Conservation (phyloP, 2,888 invertebrate genomes). For the Thymelicus acteon region DNA sequence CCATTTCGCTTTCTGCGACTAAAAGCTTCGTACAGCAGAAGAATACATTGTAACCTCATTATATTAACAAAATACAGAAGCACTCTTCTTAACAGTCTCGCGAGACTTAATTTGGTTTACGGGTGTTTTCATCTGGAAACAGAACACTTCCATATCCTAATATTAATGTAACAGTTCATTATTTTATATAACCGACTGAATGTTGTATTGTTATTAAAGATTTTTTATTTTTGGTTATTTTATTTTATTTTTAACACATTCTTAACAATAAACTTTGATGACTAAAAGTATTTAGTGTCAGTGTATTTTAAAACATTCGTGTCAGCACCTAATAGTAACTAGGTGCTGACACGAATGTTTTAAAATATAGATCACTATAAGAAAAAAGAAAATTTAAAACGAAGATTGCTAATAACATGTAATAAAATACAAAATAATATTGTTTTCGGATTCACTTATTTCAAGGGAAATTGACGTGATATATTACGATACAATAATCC, state of each 20-base stretch:
- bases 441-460: neutral
- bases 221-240: too few species aligned
- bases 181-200: neutral
- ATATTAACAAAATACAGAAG: conserved; percentile 35
- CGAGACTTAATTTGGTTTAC: conserved; percentile 27
- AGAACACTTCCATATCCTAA: conserved; percentile 3
- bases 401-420: too few species aligned
- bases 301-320: too few species aligned
- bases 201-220: too few species aligned
- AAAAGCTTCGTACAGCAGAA: conserved; percentile 31
- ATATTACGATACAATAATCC: conserved; percentile 23
- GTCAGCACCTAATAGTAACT: too few species aligned
- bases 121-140: conserved; percentile 29
- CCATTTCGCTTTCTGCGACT: conserved; percentile 32
- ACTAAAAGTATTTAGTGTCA: too few species aligned
- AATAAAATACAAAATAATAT: too few species aligned
- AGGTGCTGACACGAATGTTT: too few species aligned
- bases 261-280: too few species aligned
- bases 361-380: too few species aligned
- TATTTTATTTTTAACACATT: too few species aligned
- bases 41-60: conserved; percentile 37
- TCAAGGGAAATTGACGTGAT: neutral
- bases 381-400: too few species aligned
- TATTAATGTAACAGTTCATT: neutral
- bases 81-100: conserved; percentile 36